Evolutionary conservation across 2,113 vertebrate genomes (phyloP), one percentile per base, ranked within the genome.

Genomic region (Poeciliopsis retropinna): DNA sequence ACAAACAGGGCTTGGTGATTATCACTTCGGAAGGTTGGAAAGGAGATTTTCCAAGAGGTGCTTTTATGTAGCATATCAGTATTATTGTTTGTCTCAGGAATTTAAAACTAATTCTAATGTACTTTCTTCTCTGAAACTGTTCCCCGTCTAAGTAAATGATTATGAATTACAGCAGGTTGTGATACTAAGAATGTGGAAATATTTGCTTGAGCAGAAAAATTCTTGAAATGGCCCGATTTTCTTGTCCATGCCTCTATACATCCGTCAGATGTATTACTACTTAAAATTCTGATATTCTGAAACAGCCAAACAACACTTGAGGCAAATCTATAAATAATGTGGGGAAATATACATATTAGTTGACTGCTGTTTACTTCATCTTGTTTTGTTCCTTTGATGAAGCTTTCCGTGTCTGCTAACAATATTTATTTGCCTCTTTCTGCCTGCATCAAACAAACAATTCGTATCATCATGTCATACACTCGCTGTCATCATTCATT

Each of bases 321-420:
- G 19, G 13, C 25, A 81, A 62, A 75, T 81, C 81, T 89, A 89
- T 83, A 87, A 87, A 89, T 89, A 89, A 84, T 76, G 63, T 78
- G 64, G 8, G 22, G 73, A 66, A 79, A 79, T 37, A 81, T 41
- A 81, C 61, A 72, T 69, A 70, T 70, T 70, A 39, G 27, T 69
- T 69, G 60, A 75, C n/a, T 34, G 47, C 30, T 79, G 67, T 85
- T 87, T 68, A n/a, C 67, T 71, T 66, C 64, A 71, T 68, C 83
- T 83, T 61, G 6, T 28, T 76, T 29, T 69, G 70, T 64, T 85
- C 51, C 13, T 84, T 87, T 84, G 81, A 87, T 83, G 78, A 71
- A 65, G 75, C 72, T 75, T 70, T 75, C 61, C 54, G 34, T 79
- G 32, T 61, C 28, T 41, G 44, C 63, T 70, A 75, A 60, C 31